Conservation (phyloP, 2,888 invertebrate species). For the Volucella bombylans region DNA sequence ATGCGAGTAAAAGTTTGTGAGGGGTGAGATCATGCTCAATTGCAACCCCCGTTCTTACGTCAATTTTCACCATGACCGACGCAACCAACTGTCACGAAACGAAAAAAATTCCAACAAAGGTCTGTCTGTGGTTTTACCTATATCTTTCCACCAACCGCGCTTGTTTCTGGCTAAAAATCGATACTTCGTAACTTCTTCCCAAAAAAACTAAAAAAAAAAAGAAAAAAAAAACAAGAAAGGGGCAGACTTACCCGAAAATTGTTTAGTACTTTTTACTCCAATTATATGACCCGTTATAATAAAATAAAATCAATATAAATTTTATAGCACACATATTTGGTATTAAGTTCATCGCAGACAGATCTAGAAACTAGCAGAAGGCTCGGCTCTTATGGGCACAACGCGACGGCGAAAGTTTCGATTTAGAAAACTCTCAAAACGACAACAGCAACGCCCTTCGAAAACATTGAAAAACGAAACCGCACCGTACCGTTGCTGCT, state of each 20-base stretch:
- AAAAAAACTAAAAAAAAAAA: neutral
- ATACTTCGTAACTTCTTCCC: slow-evolving; percentile 37
- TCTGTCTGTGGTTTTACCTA: neutral
- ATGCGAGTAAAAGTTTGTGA: slow-evolving; percentile 17
- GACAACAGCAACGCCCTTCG: slow-evolving; percentile 50
- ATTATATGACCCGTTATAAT: slow-evolving; percentile 83
- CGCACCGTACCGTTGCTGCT: neutral
- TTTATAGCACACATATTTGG: slow-evolving; percentile 81
- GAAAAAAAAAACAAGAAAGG: neutral
- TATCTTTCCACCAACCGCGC: too few species aligned
- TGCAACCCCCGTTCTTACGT: slow-evolving; percentile 39
- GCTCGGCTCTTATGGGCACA: neutral
- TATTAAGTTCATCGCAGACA: slow-evolving; percentile 75
- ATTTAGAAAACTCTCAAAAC: slow-evolving; percentile 35
- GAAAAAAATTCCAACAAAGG: slow-evolving; percentile 14
- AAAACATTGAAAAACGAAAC: slow-evolving; percentile 33
- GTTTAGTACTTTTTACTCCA: slow-evolving; percentile 81
- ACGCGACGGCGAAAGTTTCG: neutral
- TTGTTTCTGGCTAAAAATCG: slow-evolving; percentile 53
- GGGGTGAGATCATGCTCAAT: slow-evolving; percentile 45
- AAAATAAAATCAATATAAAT: slow-evolving; percentile 83
- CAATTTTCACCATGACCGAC: slow-evolving; percentile 62
- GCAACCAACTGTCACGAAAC: slow-evolving; percentile 47
- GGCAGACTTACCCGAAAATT: slow-evolving; percentile 38
- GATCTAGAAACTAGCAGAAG: slow-evolving; percentile 11